Base-by-base conservation (phyloP, 2,797 vertebrate species). In the Poeciliopsis paucimaculata region DNA sequence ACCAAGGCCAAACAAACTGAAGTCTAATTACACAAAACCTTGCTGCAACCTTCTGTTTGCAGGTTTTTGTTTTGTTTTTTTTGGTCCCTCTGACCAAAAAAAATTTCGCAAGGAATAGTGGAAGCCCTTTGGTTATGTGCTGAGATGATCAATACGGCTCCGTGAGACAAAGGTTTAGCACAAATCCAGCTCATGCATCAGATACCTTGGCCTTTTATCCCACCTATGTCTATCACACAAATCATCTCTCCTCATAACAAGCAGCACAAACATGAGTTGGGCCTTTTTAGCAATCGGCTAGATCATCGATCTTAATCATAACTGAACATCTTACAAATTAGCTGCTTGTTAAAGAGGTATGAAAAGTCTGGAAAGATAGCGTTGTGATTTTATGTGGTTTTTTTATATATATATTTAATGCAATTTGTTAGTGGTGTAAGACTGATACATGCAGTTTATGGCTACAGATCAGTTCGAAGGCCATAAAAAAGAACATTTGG, bases 181-280 rank as follows among this genome's bases (percentile, higher is more conserved):
- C 77, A 81, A 85, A 81, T 85, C 80, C 80, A 71, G n/a, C 55
- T 81, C 75, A 79, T 49, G 41, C 72, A 86, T 90, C 88, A 89
- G 64, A 88, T 57, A 71, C 28, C 28, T 72, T 91, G 88, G 87
- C 85, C 90, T 94, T 93, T 92, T 31, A 75, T 81, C 64, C 82
- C 77, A 47, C 75, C 15, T 47, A 73, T 73, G 80, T 68, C 66
- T n/a, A 51, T 82, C 31, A 79, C 73, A 81, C 62, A 82, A 77
- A 80, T 77, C 77, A 90, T 94, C 64, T 86, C 45, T 92, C 53
- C 82, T 91, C 66, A 87, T 91, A 88, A 84, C 26, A 78, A 72
- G 76, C 5, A 13, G 77, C 55, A 39, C 34, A 36, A 43, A 64
- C 8, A 66, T 34, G 31, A 84, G 77, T 77, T 83, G 46, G 78